Conservation (phyloP, 2,888 invertebrate species). For the Epirrita christyi region DNA sequence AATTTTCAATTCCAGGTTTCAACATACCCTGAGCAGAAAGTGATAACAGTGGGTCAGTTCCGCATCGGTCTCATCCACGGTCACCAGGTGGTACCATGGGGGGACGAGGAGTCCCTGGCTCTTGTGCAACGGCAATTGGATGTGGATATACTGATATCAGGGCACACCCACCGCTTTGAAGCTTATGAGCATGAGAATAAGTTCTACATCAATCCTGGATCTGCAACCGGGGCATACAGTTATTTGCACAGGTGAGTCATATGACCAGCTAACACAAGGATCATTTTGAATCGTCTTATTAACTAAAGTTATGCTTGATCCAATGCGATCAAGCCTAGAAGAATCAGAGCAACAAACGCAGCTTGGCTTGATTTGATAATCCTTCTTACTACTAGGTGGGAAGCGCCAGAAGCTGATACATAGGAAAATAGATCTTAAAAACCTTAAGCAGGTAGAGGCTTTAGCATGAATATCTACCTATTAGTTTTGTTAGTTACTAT, state of each 20-base stretch:
- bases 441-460: too few species aligned
- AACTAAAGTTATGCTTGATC: too few species aligned
- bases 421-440: too few species aligned
- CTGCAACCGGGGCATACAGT: constrained; percentile 99
- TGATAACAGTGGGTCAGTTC: constrained; percentile 99
- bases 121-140: constrained; percentile 98
- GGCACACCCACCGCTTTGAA: constrained; percentile 99
- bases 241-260: constrained; percentile 91
- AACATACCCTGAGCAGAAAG: constrained; percentile 98
- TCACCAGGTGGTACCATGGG: constrained; percentile 99
- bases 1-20: constrained; percentile 87
- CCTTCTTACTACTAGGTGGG: too few species aligned
- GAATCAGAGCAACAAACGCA: too few species aligned
- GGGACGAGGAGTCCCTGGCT: constrained; percentile 96
- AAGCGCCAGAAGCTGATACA: too few species aligned
- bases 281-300: too few species aligned
- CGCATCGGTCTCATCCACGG: constrained; percentile 99
- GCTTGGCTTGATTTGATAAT: too few species aligned
- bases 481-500: too few species aligned
- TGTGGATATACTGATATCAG: constrained; percentile 99
- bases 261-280: too few species aligned
- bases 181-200: constrained; percentile 99
- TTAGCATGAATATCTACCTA: too few species aligned
- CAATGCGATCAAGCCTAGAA: too few species aligned
- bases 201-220: constrained; percentile 99